Conservation (phyloP, 30 jellyfish, hydroid and myxozoan species). For the Turritopsis dohrnii region DNA sequence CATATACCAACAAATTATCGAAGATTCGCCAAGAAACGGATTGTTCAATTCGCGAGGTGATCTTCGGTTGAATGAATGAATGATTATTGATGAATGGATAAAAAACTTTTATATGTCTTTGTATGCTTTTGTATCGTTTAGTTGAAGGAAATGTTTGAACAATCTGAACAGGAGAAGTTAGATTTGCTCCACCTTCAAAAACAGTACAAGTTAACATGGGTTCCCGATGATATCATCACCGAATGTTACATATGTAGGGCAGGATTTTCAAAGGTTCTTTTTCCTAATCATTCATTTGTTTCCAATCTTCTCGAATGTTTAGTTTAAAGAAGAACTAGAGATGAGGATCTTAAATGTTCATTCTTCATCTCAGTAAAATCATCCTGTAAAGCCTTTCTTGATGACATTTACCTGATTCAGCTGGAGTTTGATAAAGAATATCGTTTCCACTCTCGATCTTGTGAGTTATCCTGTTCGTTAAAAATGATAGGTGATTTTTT, state of each 20-base stretch:
- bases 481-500: too few relatives aligned
- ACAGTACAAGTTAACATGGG: slow-evolving; percentile 26
- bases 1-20: neutral
- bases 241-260: slow-evolving; percentile 31
- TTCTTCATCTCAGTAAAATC: too few relatives aligned
- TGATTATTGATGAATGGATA: neutral
- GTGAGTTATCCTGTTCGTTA: too few relatives aligned
- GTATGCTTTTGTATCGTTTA: neutral
- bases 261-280: slow-evolving; percentile 30
- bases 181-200: slow-evolving; percentile 34
- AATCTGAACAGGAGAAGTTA: neutral
- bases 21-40: slow-evolving; percentile 7
- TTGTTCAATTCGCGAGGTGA: neutral
- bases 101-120: neutral
- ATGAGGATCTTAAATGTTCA: too few relatives aligned
- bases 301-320: neutral
- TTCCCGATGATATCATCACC: slow-evolving; percentile 29
- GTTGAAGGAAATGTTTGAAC: neutral
- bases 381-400: too few relatives aligned
- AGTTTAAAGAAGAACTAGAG: too few relatives aligned
- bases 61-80: neutral
- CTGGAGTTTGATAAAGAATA: too few relatives aligned
- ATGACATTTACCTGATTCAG: too few relatives aligned
- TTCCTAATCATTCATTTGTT: neutral
- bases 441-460: too few relatives aligned